Percentiles rank a stretch among this genome's conserved stretches.
These are phyloP conservation scores for Chamaedrilus cognettii DNA, from an alignment of 2,888 invertebrate species.

Conservation along the genomic window DNA sequence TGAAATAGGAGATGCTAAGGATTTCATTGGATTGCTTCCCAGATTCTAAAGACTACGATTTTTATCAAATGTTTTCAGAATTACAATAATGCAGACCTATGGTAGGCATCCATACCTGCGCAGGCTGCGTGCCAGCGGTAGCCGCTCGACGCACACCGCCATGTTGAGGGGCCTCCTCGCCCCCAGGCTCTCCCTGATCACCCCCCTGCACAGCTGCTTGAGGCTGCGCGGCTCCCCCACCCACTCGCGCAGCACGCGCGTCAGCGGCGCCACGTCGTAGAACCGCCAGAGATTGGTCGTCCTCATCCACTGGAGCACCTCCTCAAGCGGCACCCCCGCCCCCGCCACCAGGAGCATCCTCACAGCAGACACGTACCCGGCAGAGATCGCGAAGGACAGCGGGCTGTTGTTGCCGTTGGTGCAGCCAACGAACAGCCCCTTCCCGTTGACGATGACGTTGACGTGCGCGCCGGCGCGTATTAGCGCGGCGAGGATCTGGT, in stretches of 20 bases:
- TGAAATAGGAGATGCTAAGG: too few relatives aligned
- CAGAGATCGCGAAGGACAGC: constrained; percentile 24
- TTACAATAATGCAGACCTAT: too few relatives aligned
- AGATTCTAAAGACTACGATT: too few relatives aligned
- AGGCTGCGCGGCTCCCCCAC: constrained; percentile 15
- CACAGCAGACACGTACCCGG: constrained; percentile 28
- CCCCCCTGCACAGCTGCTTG: constrained; percentile 11
- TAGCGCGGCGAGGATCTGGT: constrained; percentile 18
- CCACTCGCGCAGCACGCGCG: constrained; percentile 16
- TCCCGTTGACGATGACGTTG: constrained; percentile 12
- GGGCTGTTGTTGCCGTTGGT: constrained; percentile 29
- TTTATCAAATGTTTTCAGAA: too few relatives aligned
- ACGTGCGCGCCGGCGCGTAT: constrained; percentile 25
- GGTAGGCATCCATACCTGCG: background rate
- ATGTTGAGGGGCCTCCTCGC: background rate
- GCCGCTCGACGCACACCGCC: background rate
- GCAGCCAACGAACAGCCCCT: constrained; percentile 25
- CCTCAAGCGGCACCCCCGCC: constrained; percentile 7
- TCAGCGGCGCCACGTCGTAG: constrained; percentile 15
- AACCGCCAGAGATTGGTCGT: constrained; percentile 17
- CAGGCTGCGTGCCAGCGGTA: background rate
- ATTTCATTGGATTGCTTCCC: too few relatives aligned
- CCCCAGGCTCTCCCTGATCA: constrained; percentile 8
- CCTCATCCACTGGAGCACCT: constrained; percentile 21
- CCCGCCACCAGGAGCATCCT: constrained; percentile 28